A percentile compares a stretch with the other conserved stretches of the same genome.
These are phyloP conservation scores for Bos taurus DNA, from an alignment of 2,113 vertebrate genomes.

Conservation along the genomic window ARS-UCD2.0 NC_037337.1:65697001-65697500, in stretches of 20 bases:
- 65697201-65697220: background rate
- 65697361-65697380: constrained; percentile 19
- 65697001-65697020: background rate
- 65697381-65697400: background rate
- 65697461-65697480: too few relatives aligned
- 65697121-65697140: background rate
- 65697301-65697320: background rate
- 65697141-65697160: background rate
- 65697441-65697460: background rate
- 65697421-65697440: constrained; percentile 3
- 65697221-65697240: background rate
- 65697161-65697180: background rate
- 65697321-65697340: background rate
- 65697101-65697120: background rate
- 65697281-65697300: background rate
- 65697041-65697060: background rate
- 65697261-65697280: background rate
- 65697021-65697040: background rate
- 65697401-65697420: background rate
- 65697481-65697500: too few relatives aligned
- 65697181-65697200: background rate
- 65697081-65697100: background rate
- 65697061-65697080: background rate
- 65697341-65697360: background rate
- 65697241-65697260: background rate